Conservation (phyloP, 2,797 vertebrate species). For the Benthosema pterotum region DNA sequence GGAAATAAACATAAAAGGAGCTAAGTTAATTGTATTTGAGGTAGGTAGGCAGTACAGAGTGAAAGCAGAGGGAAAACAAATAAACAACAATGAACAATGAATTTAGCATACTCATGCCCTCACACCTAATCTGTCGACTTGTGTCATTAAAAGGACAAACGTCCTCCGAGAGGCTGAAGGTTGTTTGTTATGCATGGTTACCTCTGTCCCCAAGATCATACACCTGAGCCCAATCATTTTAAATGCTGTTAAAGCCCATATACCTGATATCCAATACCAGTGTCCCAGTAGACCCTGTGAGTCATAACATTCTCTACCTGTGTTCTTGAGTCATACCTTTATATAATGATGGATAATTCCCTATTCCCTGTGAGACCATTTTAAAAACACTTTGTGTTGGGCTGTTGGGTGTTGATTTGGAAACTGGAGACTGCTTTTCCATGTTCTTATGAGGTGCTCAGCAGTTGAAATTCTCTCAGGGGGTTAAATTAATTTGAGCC, state of each 20-base stretch:
- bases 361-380: slow-evolving; percentile 12
- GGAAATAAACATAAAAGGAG: too few species aligned
- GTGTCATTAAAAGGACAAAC: too few species aligned
- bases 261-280: background rate
- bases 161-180: background rate
- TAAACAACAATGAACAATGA: too few species aligned
- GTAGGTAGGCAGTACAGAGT: too few species aligned
- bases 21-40: too few species aligned
- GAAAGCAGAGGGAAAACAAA: too few species aligned
- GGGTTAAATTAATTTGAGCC: slow-evolving; percentile 6
- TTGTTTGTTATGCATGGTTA: slow-evolving; percentile 12
- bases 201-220: slow-evolving; percentile 10
- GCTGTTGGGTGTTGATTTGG: background rate
- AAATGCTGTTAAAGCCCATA: slow-evolving; percentile 15
- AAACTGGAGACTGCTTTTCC: slow-evolving; percentile 41
- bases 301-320: slow-evolving; percentile 12
- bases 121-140: too few species aligned
- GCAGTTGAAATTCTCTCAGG: slow-evolving; percentile 1
- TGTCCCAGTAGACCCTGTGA: background rate
- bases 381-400: slow-evolving; percentile 13
- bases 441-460: slow-evolving; percentile 29
- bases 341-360: slow-evolving; percentile 29
- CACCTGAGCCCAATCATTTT: slow-evolving; percentile 36
- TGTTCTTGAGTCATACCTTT: background rate
- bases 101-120: too few species aligned